These are phyloP conservation scores for Microctonus brassicae DNA, from an alignment of 2,888 invertebrate species.

Conservation along the genomic window DNA sequence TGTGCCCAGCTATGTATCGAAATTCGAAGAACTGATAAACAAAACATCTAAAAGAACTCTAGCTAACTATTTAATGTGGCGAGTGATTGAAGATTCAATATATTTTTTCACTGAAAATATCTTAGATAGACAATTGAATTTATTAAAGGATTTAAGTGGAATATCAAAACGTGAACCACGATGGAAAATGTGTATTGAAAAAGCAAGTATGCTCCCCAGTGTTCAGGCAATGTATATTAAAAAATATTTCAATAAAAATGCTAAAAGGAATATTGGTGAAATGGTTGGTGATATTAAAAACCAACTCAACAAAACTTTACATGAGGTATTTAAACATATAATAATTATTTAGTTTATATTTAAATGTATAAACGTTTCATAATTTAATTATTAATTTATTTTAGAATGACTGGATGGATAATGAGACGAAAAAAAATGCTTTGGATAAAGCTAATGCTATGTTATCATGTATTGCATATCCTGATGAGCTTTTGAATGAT, in stretches of 20 bases:
- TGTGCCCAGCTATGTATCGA: constrained; percentile 83
- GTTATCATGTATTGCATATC: constrained; percentile 92
- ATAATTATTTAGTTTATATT: constrained; percentile 64
- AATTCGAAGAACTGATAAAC: constrained; percentile 76
- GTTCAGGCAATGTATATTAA: constrained; percentile 89
- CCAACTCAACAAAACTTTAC: constrained; percentile 85
- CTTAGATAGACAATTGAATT: constrained; percentile 83
- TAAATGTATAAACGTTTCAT: not conserved
- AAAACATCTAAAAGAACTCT: constrained; percentile 76
- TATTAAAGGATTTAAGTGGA: constrained; percentile 85
- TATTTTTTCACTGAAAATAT: constrained; percentile 85
- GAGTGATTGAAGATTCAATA: constrained; percentile 85
- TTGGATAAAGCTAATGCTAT: constrained; percentile 85
- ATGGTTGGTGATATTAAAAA: constrained; percentile 89
- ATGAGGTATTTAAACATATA: constrained; percentile 67
- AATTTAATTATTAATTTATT: no score
- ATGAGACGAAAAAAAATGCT: constrained; percentile 81
- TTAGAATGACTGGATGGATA: constrained; percentile 81
- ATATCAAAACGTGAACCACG: constrained; percentile 87
- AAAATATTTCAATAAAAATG: constrained; percentile 88
- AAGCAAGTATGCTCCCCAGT: constrained; percentile 74
- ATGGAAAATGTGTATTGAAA: constrained; percentile 93
- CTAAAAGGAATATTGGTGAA: constrained; percentile 85
- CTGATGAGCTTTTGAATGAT: constrained; percentile 88
- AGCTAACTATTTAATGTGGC: constrained; percentile 95